Percentiles rank a stretch among this genome's conserved stretches.
These are phyloP conservation scores for Nymphalis io DNA, from an alignment of 1,140 invertebrate genomes.

Conservation along the genomic window DNA sequence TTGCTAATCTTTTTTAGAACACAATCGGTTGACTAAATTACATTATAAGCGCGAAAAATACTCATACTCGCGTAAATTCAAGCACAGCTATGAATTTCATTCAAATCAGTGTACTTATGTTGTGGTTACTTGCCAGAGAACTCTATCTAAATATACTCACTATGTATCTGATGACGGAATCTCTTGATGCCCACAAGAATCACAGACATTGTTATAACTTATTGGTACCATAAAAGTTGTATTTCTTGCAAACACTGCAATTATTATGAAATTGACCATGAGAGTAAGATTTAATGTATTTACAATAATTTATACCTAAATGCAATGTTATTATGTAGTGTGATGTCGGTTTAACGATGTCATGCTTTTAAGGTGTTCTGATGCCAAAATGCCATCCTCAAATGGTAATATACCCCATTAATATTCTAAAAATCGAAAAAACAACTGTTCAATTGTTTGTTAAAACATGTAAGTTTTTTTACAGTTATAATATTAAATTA, in stretches of 20 bases:
- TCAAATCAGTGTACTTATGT: constrained; percentile 34
- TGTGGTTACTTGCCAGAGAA: not conserved
- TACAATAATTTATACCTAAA: constrained; percentile 25
- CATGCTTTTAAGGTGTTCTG: constrained; percentile 42
- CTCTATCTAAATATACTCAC: constrained; percentile 12
- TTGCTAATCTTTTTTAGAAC: constrained; percentile 11
- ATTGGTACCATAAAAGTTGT: constrained; percentile 1
- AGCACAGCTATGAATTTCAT: constrained; percentile 7
- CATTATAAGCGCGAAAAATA: constrained; percentile 16
- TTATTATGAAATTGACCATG: constrained; percentile 21
- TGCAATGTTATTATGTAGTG: constrained; percentile 31
- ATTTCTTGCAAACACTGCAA: constrained; percentile 10
- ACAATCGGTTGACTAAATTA: constrained; percentile 23
- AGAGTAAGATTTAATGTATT: constrained; percentile 23
- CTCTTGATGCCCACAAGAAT: constrained; percentile 32
- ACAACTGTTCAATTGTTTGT: too few species aligned
- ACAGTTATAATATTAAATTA: too few species aligned
- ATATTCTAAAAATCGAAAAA: constrained; percentile 6
- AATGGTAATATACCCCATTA: constrained; percentile 22
- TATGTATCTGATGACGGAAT: constrained; percentile 44
- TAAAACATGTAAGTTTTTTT: too few species aligned
- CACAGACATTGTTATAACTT: not conserved
- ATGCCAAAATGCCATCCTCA: constrained; percentile 34
- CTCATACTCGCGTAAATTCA: constrained; percentile 17
- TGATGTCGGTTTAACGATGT: constrained; percentile 36